Evolutionary conservation across 2,797 vertebrate species (phyloP), one percentile per base, ranked within the genome.

Genomic region (Gambusia yucatana): DNA sequence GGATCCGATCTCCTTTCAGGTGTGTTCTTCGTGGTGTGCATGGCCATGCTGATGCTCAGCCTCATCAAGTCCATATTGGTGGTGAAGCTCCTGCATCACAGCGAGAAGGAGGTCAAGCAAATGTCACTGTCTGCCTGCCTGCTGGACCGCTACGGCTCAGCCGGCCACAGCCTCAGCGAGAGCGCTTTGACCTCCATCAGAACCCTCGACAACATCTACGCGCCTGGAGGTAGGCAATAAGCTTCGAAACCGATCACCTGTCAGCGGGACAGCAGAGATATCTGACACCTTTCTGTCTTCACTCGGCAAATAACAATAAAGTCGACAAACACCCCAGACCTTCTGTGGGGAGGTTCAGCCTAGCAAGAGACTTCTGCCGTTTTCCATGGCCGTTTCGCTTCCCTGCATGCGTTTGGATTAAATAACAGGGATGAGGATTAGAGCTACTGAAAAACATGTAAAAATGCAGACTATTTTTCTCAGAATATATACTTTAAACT

Each of bases 1-100:
- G 6, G 65, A 43, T 69, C 1, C 59, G 41, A 1, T 63, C 50
- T 80, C 48, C 43, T 0, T 77, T 10, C 83, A 97, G 97, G 96
- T 30, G 92, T 96, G 85, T 98, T 97, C 93, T 97, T 97, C 47
- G 95, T 84, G 0, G 94, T 96, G 83, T 97, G 96, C 86, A 97
- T 97, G 97, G 97, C 95, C 7, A 80, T 98, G 72, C 91, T 98
- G 93, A 96, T 97, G 82, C 94, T 98, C 83, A 97, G 97, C 72
- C 93, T 98, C 78, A 94, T 91, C 13, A 96, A 96, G 89, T 97
- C 97, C 44, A 97, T 98, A 73, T 77, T 98, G 77, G 93, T 97
- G 79, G 93, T 97, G 83, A 97, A 96, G 88, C 95, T 97, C 77
- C 95, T 98, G 75, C 93, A 97, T 57, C 89, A 95, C 83, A 95